Evolutionary conservation across 2,797 vertebrate genomes (phyloP).

Genomic region (Momotus momota): DNA sequence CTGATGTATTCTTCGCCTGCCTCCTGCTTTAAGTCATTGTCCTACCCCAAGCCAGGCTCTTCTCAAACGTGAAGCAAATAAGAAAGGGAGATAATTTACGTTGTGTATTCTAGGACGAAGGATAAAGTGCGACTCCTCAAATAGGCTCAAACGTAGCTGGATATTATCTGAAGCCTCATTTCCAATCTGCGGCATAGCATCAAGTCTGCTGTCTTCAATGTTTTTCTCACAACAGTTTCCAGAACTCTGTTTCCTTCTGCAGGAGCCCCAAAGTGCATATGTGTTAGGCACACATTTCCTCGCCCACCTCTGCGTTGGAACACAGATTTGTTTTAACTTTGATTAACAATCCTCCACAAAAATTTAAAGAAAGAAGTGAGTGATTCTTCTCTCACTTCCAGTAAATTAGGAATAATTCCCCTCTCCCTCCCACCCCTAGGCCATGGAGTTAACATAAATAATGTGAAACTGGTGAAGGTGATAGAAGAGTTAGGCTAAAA

Average conservation of each 20-base stretch:
- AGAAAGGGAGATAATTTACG: conserved; percentile 22
- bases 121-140: not conserved
- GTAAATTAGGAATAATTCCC: conserved; percentile 75
- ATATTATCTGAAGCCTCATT: conserved; percentile 10
- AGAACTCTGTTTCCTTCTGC: conserved; percentile 69
- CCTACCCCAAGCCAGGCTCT: conserved; percentile 36
- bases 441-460: conserved; percentile 67
- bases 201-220: conserved; percentile 34
- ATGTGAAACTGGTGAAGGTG: conserved; percentile 60
- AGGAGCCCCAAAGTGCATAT: conserved; percentile 68
- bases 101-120: not conserved
- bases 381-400: conserved; percentile 73
- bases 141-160: not conserved
- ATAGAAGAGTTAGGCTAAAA: conserved; percentile 67
- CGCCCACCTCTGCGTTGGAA: conserved; percentile 73
- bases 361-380: conserved; percentile 70
- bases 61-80: conserved; percentile 44
- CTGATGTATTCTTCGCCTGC: conserved; percentile 77
- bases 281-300: conserved; percentile 73
- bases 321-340: conserved; percentile 74
- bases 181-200: not conserved
- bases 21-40: conserved; percentile 66
- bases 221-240: conserved; percentile 72
- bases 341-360: conserved; percentile 72
- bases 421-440: conserved; percentile 69